A percentile compares a stretch with the other conserved stretches of the same genome.
Evolutionary conservation across 2,113 vertebrate species (phyloP).

Genomic region (Odontophorus gujanensis): DNA sequence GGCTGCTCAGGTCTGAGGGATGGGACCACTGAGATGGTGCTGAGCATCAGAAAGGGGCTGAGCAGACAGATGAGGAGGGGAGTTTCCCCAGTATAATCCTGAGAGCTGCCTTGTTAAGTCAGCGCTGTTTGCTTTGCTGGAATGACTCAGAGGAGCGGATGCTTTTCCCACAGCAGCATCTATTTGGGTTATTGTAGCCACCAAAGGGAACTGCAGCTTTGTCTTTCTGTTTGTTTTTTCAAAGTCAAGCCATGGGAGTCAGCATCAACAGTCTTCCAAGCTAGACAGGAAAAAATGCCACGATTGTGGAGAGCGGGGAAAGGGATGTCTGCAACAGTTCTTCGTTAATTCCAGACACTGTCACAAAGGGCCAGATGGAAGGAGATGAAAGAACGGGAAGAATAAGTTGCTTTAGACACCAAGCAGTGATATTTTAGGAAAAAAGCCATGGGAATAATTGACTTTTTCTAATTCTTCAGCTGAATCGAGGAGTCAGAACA

Average conservation of each 20-base stretch:
- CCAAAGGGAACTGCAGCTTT: background rate
- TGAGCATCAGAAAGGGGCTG: background rate
- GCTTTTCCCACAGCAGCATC: background rate
- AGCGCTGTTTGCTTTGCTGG: background rate
- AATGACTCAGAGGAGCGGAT: background rate
- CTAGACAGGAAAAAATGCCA: constrained; percentile 18
- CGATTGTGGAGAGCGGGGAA: background rate
- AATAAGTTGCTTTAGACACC: constrained; percentile 46
- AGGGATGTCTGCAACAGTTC: constrained; percentile 30
- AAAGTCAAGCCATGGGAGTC: background rate
- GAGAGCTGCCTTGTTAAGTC: background rate
- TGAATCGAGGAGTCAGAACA: background rate
- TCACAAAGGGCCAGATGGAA: constrained; percentile 38
- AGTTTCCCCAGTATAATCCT: background rate
- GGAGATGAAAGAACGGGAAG: constrained; percentile 48
- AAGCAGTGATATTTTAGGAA: background rate
- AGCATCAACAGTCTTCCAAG: background rate
- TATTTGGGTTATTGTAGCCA: background rate
- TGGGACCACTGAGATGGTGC: background rate
- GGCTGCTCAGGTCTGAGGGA: background rate
- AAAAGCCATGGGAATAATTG: constrained; percentile 4
- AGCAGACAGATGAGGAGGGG: background rate
- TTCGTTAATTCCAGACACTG: constrained; percentile 19
- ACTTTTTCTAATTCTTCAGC: background rate
- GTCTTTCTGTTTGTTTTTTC: constrained; percentile 31